Base-by-base conservation (phyloP, 2,888 invertebrate species). In the Melangyna quadrimaculata region DNA sequence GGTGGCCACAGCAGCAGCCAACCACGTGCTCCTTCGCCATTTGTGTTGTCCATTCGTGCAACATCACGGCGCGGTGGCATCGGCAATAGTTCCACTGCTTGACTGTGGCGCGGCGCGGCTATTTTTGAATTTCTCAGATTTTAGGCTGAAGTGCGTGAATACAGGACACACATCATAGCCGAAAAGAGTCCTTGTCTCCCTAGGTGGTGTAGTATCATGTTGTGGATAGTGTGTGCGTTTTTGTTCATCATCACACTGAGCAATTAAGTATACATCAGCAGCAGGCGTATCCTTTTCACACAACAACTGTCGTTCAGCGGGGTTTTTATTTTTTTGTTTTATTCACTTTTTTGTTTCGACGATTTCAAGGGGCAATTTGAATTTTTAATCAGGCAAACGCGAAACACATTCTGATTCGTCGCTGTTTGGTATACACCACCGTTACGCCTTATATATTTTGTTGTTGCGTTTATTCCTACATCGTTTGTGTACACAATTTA, bases 261-360 rank as follows among this genome's bases (percentile, higher is more conserved):
- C 73, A 61, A 70, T 65, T 35, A 51, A 73, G 69, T 61, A 73
- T 61, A 78, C 22, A 40, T 2, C 63, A 35, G 35, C 22, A 67
- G 81, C 86, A 86, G 86, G 86, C 86, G 86, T 86, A 86, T 86
- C 86, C 86, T 86, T 86, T 86, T 81, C 73, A n/a, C n/a, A n/a
- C n/a, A 61, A 72, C 67, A 29, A 45, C 65, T 65, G 65, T 78
- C 67, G 32, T 78, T 79, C 63, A 71, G 69, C 63, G 79, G 65
- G 32, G 57, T 74, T 81, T 86, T 70, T 45, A 3, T 14, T 48
- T 67, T 63, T 51, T 45, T 10, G 17, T 43, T 27, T 29, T 37
- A 51, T 63, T 40, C 69, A 81, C 78, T 51, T 32, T 14, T 57
- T 45, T 82, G 37, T 80, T n/a, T n/a, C n/a, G n/a, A n/a, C 55